phyloP scores from a whole-genome alignment of 2,888 invertebrate genomes.

The Drosophila testacea region DNA sequence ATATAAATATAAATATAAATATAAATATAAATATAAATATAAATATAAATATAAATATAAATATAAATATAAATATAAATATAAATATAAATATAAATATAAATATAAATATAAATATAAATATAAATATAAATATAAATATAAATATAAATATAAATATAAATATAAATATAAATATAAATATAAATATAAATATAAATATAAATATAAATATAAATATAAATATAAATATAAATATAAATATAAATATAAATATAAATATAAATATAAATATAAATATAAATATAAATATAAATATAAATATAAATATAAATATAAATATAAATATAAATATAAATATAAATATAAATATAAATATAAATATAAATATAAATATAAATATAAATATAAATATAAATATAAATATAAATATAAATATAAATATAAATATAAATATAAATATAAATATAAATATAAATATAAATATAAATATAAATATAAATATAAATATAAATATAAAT shows the following conservation, averaged over 20 bases:
- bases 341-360: constrained; percentile 4
- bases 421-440: constrained; percentile 4
- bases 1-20: no score
- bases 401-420: constrained; percentile 4
- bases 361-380: constrained; percentile 4
- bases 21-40: no score
- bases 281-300: constrained; percentile 4
- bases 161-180: constrained; percentile 1
- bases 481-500: constrained; percentile 4
- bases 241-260: constrained; percentile 4
- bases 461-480: constrained; percentile 4
- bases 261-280: constrained; percentile 4
- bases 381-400: constrained; percentile 4
- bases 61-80: no score
- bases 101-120: no score
- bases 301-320: constrained; percentile 4
- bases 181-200: constrained; percentile 4
- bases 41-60: no score
- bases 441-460: constrained; percentile 6
- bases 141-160: neutral
- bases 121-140: no score
- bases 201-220: constrained; percentile 4
- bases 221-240: constrained; percentile 4
- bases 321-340: constrained; percentile 4
- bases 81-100: no score